These are phyloP conservation scores for Notoglanidium macrostoma DNA, from an alignment of 2,797 vertebrate genomes.

Conservation along the genomic window DNA sequence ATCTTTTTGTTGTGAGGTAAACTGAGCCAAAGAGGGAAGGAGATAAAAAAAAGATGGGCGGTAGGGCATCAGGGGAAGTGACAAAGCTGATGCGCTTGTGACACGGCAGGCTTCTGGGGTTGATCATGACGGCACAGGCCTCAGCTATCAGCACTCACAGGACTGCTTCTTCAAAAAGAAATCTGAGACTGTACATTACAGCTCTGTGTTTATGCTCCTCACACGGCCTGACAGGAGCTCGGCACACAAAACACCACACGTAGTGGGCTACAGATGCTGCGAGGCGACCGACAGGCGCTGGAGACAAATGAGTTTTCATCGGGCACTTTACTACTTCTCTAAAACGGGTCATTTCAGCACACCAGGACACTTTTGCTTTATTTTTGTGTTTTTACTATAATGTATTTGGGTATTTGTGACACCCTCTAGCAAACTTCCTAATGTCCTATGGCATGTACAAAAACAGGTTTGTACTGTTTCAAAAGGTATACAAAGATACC, in stretches of 20 bases:
- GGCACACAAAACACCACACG: slow-evolving; percentile 25
- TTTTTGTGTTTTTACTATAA: slow-evolving; percentile 53
- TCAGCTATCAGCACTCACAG: slow-evolving; percentile 41
- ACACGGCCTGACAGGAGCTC: slow-evolving; percentile 25
- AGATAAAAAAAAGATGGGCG: slow-evolving; percentile 65
- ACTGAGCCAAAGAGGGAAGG: slow-evolving; percentile 42
- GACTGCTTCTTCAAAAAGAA: slow-evolving; percentile 57
- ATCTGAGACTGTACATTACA: slow-evolving; percentile 60
- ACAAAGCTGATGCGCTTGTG: slow-evolving; percentile 70
- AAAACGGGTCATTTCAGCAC: slow-evolving; percentile 65
- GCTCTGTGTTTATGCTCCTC: slow-evolving; percentile 38
- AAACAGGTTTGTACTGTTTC: background rate
- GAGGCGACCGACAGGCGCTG: slow-evolving; percentile 44
- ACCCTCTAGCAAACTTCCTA: slow-evolving; percentile 49
- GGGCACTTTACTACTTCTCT: slow-evolving; percentile 60
- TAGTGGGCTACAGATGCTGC: slow-evolving; percentile 45
- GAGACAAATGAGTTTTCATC: slow-evolving; percentile 66
- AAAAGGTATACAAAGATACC: background rate
- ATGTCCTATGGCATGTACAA: slow-evolving; percentile 51
- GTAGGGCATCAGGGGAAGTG: slow-evolving; percentile 63
- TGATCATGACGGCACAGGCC: slow-evolving; percentile 60
- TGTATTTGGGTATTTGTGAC: slow-evolving; percentile 50
- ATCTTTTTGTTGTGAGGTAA: slow-evolving; percentile 34
- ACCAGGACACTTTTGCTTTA: slow-evolving; percentile 50
- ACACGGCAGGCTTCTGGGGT: slow-evolving; percentile 78